Percentiles rank a stretch among this genome's conserved stretches.
These are phyloP conservation scores for Tuberolachnus salignus DNA, from an alignment of 2,888 invertebrate genomes.

Conservation along the genomic window DNA sequence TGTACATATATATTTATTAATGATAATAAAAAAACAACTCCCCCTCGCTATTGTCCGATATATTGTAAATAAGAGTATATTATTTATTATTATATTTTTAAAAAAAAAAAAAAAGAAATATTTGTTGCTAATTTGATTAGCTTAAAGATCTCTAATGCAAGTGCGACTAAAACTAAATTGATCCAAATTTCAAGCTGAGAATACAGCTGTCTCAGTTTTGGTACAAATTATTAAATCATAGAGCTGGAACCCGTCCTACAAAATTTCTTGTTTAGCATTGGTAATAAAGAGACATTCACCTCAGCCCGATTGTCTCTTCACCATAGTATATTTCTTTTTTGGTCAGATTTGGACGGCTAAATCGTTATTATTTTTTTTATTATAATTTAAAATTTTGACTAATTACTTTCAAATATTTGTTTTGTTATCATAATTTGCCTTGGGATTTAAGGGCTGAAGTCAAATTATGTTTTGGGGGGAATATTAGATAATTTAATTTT, in stretches of 20 bases:
- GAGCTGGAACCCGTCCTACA: conserved; percentile 48
- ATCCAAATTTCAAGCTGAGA: conserved; percentile 46
- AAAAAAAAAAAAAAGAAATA: no score
- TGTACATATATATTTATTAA: conserved; percentile 39
- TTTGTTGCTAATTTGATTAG: conserved; percentile 36
- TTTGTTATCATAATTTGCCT: conserved; percentile 36
- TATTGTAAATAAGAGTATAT: conserved; percentile 54
- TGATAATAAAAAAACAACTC: conserved; percentile 32
- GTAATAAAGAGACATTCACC: conserved; percentile 35
- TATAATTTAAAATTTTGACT: no score
- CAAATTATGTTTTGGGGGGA: conserved; percentile 46
- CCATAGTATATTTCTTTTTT: no score
- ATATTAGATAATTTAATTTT: conserved; percentile 20
- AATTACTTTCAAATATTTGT: conserved; percentile 5
- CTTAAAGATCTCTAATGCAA: conserved; percentile 41
- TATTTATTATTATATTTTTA: conserved; percentile 42
- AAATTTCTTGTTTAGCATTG: conserved; percentile 20
- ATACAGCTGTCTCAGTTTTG: conserved; percentile 44
- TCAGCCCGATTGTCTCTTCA: conserved; percentile 51
- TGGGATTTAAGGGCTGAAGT: conserved; percentile 56
- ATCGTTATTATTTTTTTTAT: conserved; percentile 15
- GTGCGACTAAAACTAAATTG: conserved; percentile 30
- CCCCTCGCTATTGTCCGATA: conserved; percentile 34
- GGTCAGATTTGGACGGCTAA: conserved; percentile 26
- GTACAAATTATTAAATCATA: conserved; percentile 8